Base-by-base conservation (phyloP, 2,113 vertebrate species). In the Azemiops feae region DNA sequence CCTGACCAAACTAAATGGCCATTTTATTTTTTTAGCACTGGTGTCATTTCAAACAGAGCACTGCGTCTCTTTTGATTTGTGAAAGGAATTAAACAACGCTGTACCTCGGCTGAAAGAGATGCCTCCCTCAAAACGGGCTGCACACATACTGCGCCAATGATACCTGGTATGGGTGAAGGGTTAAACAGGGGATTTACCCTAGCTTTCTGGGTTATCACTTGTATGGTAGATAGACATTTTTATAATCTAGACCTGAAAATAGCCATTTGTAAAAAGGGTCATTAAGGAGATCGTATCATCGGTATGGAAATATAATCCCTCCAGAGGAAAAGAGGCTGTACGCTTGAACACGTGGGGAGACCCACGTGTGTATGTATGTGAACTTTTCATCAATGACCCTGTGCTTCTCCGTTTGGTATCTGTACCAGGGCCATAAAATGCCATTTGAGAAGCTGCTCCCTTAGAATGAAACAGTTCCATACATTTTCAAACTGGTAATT, bases 271-370 rank as follows among this genome's bases (percentile, higher is more conserved):
- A 97, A 99, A 99, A 96, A 99, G 98, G 52, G 98, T 39, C 85
- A 99, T 99, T 92, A 99, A 98, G 25, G 98, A 98, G 95, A 99
- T 96, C 98, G 98, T 98, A 88, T 99, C 99, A 92, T 94, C 96
- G 30, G 99, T 99, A 97, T 99, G 99, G 97, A 99, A 99, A 95
- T 98, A 99, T 58, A 99, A 97, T 99, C 99, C 99, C 0, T 98
- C 98, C 55, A 96, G 97, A 64, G 99, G 98, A 97, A 99, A 92
- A 43, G 22, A 55, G 74, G 74, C 34, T 22, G 20, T 43, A 9
- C 1, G 7, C 81, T 57, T 89, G 43, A 85, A 9, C 0, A 12
- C 1, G 3, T 7, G 57, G 47, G 74, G 14, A 52, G 58, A 81
- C 18, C n/a, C 4, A 50, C 34, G 10, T 27, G 16, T 34, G 50